Conservation (phyloP, 2,113 vertebrate species). For the Prionailurus viverrinus region DNA sequence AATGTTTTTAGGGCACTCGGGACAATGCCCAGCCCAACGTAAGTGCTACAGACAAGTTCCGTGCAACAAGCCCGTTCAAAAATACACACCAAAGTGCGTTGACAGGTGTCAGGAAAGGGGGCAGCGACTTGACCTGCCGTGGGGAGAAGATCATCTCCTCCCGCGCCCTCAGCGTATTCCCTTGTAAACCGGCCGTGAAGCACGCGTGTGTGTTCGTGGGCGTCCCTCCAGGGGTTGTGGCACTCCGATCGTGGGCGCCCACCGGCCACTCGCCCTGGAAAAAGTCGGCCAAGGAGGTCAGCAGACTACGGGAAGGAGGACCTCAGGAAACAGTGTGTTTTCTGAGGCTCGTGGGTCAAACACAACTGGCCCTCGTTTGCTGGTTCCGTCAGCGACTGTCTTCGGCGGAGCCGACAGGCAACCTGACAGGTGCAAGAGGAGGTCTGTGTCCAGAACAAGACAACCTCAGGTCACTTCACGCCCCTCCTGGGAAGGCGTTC, state of each 20-base stretch:
- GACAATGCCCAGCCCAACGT: no score
- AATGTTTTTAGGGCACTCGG: not conserved
- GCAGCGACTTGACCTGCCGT: rapidly evolving
- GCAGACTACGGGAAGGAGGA: not conserved
- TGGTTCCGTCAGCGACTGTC: not conserved
- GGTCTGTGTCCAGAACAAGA: conserved; percentile 50
- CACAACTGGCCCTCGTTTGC: conserved; percentile 37
- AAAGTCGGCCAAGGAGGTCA: not conserved
- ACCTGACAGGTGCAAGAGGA: conserved; percentile 51
- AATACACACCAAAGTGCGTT: no score
- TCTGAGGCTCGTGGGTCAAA: conserved; percentile 50
- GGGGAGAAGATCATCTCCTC: not conserved
- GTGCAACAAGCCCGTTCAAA: not conserved
- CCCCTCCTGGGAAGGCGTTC: not conserved
- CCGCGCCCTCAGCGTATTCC: no score
- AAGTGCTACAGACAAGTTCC: not conserved
- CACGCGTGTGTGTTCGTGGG: rapidly evolving
- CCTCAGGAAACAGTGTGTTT: not conserved
- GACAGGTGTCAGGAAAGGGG: not conserved
- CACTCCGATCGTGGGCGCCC: not conserved
- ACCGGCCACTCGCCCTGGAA: not conserved
- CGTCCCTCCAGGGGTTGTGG: not conserved
- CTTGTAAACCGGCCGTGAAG: not conserved
- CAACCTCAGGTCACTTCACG: conserved; percentile 51
- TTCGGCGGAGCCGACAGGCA: conserved; percentile 56